Conservation (phyloP, 2,797 vertebrate species). For the Acipenser transmontanus region DNA sequence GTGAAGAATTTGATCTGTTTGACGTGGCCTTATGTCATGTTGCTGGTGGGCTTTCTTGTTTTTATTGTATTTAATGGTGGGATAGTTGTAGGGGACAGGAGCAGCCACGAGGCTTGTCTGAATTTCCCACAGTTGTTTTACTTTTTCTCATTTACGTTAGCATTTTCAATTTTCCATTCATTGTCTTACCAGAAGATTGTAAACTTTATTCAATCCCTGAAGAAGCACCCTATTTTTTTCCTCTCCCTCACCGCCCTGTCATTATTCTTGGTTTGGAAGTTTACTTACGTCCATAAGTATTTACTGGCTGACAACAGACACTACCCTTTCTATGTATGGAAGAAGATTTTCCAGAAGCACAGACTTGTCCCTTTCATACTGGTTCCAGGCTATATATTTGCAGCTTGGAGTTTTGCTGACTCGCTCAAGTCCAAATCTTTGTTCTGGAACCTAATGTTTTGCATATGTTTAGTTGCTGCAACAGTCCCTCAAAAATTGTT, state of each 20-base stretch:
- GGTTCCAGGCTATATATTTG: conserved; percentile 79
- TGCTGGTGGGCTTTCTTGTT: conserved; percentile 57
- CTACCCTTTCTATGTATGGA: conserved; percentile 92
- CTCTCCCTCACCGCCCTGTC: conserved; percentile 42
- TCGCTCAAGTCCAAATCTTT: conserved; percentile 73
- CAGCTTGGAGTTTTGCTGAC: conserved; percentile 82
- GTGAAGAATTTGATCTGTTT: conserved; percentile 50
- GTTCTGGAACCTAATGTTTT: conserved; percentile 81
- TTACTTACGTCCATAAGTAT: conserved; percentile 85
- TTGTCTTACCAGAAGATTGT: conserved; percentile 61
- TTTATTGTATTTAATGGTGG: conserved; percentile 80
- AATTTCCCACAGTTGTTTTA: conserved; percentile 92
- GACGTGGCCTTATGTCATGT: conserved; percentile 75
- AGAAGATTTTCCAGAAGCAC: conserved; percentile 74
- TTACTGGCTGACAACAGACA: conserved; percentile 91
- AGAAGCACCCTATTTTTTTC: conserved; percentile 62
- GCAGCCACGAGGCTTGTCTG: conserved; percentile 81
- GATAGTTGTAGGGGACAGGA: conserved; percentile 84
- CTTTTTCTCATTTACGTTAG: conserved; percentile 76
- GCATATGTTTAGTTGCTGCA: conserved; percentile 63
- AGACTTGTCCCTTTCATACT: conserved; percentile 70
- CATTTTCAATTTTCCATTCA: conserved; percentile 77
- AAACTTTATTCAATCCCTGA: conserved; percentile 66
- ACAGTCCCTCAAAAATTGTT: conserved; percentile 86
- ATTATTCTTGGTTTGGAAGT: conserved; percentile 80